A percentile compares a stretch with the other conserved stretches of the same genome.
These are phyloP conservation scores for Microchrysa polita DNA, from an alignment of 2,888 invertebrate species.

Conservation along the genomic window DNA sequence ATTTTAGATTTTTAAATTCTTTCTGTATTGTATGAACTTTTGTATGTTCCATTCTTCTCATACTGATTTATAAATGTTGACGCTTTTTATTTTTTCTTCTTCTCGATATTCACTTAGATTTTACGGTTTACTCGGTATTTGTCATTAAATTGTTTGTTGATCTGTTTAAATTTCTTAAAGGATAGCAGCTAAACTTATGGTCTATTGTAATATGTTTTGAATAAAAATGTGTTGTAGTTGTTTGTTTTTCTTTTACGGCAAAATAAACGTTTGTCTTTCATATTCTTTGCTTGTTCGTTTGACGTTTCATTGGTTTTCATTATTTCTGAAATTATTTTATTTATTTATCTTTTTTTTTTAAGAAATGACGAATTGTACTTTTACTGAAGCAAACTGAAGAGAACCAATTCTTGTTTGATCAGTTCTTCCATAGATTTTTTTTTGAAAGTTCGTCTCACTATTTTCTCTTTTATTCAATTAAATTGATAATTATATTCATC, in stretches of 20 bases:
- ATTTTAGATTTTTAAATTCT: conserved; percentile 16
- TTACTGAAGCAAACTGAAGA: conserved; percentile 48
- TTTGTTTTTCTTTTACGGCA: conserved; percentile 47
- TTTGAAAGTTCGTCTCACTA: conserved; percentile 37
- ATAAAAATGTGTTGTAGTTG: too few relatives aligned
- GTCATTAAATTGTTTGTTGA: too few relatives aligned
- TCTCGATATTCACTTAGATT: conserved; percentile 43
- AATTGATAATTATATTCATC: conserved; percentile 15
- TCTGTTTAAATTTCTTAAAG: conserved; percentile 50
- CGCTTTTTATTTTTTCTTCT: neutral
- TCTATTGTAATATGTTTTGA: conserved; percentile 52
- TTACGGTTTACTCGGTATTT: conserved; percentile 9
- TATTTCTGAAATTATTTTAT: conserved; percentile 16
- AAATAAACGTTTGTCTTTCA: conserved; percentile 40
- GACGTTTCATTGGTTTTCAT: conserved; percentile 4
- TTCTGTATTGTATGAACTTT: conserved; percentile 48
- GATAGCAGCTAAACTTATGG: conserved; percentile 54
- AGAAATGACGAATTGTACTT: conserved; percentile 50
- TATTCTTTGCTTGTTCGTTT: conserved; percentile 41
- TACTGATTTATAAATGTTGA: conserved; percentile 36
- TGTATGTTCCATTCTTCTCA: conserved; percentile 47
- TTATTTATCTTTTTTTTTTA: conserved; percentile 42
- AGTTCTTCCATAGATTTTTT: conserved; percentile 3
- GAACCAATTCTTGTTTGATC: conserved; percentile 36
- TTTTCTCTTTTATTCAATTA: conserved; percentile 27